phyloP scores from a whole-genome alignment of 2,888 invertebrate species.

The Isotomurus palustris region DNA sequence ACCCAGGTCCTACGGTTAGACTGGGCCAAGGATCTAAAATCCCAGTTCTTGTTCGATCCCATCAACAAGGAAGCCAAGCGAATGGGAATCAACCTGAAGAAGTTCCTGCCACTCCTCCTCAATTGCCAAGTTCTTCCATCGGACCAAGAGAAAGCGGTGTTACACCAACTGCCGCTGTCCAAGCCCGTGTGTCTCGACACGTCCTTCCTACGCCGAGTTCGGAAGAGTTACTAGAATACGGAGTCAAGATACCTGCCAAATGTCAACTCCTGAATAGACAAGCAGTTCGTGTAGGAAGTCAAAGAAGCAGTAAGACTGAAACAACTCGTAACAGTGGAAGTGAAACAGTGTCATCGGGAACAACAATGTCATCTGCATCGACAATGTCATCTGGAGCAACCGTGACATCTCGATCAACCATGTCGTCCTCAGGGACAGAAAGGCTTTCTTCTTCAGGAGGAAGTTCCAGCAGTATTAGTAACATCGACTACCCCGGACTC shows the following conservation, averaged over 20 bases:
- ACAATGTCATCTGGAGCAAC: slow-evolving; percentile 16
- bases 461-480: slow-evolving; percentile 24
- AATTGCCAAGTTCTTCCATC: not conserved
- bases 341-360: not conserved
- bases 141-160: slow-evolving; percentile 14
- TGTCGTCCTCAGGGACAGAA: slow-evolving; percentile 7
- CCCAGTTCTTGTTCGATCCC: slow-evolving; percentile 1
- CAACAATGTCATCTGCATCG: not conserved
- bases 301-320: no score
- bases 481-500: slow-evolving; percentile 14
- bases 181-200: slow-evolving; percentile 67
- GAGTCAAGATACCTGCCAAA: slow-evolving; percentile 58
- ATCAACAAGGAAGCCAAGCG: not conserved
- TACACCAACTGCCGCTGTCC: slow-evolving; percentile 60
- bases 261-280: slow-evolving; percentile 22
- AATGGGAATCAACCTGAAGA: not conserved
- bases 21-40: slow-evolving; percentile 44
- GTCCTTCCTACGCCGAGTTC: slow-evolving; percentile 66
- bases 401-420: no score
- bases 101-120: not conserved
- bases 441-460: slow-evolving; percentile 20
- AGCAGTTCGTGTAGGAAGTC: slow-evolving; percentile 13
- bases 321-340: slow-evolving; percentile 3
- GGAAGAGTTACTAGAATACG: slow-evolving; percentile 71
- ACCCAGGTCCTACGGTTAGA: no score